These are phyloP conservation scores for Oeneis ivallda DNA, from an alignment of 2,888 invertebrate species.

Conservation along the genomic window DNA sequence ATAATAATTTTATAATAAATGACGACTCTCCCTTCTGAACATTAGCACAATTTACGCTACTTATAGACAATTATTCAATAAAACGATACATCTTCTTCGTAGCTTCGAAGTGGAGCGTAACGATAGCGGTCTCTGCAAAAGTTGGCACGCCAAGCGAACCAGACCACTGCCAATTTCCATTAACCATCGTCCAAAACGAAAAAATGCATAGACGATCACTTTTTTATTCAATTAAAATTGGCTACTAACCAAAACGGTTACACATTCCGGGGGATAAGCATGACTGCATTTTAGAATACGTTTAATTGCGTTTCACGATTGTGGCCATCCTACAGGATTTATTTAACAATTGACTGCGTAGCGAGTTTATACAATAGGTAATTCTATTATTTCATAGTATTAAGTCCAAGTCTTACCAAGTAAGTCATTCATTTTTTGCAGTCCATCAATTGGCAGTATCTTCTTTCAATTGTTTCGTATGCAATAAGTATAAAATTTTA, in stretches of 20 bases:
- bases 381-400: not conserved
- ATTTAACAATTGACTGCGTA: constrained; percentile 24
- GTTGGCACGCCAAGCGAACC: constrained; percentile 75
- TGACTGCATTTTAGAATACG: constrained; percentile 41
- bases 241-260: constrained; percentile 59
- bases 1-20: no score
- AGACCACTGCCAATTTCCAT: constrained; percentile 81
- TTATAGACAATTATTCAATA: constrained; percentile 75
- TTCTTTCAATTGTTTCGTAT: no score
- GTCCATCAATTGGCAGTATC: no score
- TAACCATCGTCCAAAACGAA: constrained; percentile 81
- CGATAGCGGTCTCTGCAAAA: constrained; percentile 79
- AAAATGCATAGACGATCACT: constrained; percentile 80
- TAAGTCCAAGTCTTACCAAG: no score
- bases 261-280: constrained; percentile 43
- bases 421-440: no score
- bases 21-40: not conserved
- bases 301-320: constrained; percentile 40
- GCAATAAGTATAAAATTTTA: no score
- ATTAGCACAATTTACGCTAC: constrained; percentile 1
- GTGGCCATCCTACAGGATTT: constrained; percentile 40
- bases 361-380: not conserved
- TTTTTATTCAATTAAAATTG: constrained; percentile 82
- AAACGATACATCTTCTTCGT: constrained; percentile 75
- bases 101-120: constrained; percentile 71